These are phyloP conservation scores for Eupithecia inturbata DNA, from an alignment of 2,888 invertebrate genomes.

Conservation along the genomic window DNA sequence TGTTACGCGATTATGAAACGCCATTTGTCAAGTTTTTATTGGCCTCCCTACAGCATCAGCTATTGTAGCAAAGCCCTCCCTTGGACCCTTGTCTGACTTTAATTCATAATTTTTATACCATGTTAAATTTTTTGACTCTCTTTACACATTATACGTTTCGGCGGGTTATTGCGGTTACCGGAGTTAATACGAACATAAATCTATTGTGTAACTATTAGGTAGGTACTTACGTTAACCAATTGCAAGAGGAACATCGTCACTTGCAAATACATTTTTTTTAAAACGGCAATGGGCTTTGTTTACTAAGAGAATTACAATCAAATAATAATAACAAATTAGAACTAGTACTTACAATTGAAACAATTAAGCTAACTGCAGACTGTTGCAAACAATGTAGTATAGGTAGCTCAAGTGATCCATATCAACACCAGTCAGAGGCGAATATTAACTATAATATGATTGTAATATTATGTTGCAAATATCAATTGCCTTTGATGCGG, in stretches of 20 bases:
- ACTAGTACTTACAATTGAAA: too few relatives aligned
- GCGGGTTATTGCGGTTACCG: not conserved
- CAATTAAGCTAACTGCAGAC: too few relatives aligned
- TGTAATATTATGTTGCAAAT: not conserved
- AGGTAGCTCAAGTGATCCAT: too few relatives aligned
- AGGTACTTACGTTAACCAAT: not conserved
- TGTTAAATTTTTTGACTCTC: slow-evolving; percentile 68
- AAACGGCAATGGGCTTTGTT: too few relatives aligned
- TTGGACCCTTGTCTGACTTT: slow-evolving; percentile 76
- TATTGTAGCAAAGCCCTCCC: slow-evolving; percentile 63
- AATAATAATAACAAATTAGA: too few relatives aligned
- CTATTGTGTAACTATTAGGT: not conserved
- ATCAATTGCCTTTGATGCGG: not conserved
- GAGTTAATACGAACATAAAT: not conserved
- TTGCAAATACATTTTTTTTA: too few relatives aligned
- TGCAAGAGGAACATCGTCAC: not conserved
- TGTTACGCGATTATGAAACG: slow-evolving; percentile 82
- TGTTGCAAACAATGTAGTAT: too few relatives aligned
- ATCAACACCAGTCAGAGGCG: too few relatives aligned
- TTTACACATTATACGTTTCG: slow-evolving; percentile 50
- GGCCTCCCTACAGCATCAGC: slow-evolving; percentile 74
- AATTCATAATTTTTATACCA: slow-evolving; percentile 82
- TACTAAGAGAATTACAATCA: too few relatives aligned
- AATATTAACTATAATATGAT: too few relatives aligned
- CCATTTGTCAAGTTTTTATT: slow-evolving; percentile 85